phyloP scores from a whole-genome alignment of 2,888 invertebrate genomes.

The Trichacis sp. region DNA sequence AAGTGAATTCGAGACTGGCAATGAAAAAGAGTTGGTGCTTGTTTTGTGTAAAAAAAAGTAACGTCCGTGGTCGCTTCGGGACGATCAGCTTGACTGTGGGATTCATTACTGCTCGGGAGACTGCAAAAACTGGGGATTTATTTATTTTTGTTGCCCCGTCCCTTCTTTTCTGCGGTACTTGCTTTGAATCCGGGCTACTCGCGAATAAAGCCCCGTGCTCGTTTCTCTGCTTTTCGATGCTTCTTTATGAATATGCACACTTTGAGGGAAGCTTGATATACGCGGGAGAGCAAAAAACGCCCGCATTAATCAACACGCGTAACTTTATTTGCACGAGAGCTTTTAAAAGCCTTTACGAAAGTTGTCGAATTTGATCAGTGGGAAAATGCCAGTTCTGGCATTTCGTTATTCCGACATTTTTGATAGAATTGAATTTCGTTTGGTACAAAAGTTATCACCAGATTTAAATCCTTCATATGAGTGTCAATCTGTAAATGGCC shows the following conservation, averaged over 20 bases:
- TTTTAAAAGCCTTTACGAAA: neutral
- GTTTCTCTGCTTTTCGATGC: neutral
- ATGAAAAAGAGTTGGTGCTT: neutral
- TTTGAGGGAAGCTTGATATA: neutral
- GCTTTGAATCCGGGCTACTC: neutral
- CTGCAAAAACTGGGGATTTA: neutral
- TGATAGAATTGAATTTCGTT: too few relatives aligned
- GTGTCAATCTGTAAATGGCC: too few relatives aligned
- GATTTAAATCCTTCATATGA: too few relatives aligned
- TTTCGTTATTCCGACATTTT: too few relatives aligned
- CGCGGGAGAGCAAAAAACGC: neutral
- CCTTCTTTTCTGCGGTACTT: neutral
- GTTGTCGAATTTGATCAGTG: neutral
- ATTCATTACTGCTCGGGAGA: neutral
- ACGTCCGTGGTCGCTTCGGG: neutral
- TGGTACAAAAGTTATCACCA: too few relatives aligned
- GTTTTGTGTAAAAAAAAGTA: neutral
- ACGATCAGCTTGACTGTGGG: neutral
- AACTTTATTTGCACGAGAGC: neutral
- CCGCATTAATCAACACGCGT: neutral
- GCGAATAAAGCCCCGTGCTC: neutral
- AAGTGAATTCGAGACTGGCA: neutral
- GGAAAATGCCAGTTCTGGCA: neutral
- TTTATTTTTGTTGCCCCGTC: neutral
- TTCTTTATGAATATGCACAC: slow-evolving; percentile 1